phyloP scores from a whole-genome alignment of 2,113 vertebrate genomes.

The Xyrauchen texanus region DNA sequence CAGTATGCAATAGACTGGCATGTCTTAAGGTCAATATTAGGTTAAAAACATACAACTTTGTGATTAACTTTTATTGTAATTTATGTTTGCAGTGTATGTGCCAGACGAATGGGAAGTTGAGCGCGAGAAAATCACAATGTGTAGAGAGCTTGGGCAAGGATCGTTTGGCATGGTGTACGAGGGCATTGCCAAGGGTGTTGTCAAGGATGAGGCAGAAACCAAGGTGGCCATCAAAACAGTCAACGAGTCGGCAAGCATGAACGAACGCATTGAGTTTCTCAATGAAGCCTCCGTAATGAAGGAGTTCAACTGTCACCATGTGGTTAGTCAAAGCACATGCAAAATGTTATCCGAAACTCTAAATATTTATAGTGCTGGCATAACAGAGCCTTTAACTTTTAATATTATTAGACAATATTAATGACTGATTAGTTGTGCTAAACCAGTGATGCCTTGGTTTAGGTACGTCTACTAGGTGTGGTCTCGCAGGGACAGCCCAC shows the following conservation, averaged over 20 bases:
- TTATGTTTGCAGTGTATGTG: conserved; percentile 82
- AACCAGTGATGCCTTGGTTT: conserved; percentile 29
- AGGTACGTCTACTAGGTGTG: conserved; percentile 95
- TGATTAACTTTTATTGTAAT: not conserved
- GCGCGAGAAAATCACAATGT: conserved; percentile 93
- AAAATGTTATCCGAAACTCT: too few species aligned
- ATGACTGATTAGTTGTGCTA: not conserved
- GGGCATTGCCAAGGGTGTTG: conserved; percentile 92
- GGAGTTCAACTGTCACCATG: conserved; percentile 98
- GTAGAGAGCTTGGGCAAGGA: conserved; percentile 91
- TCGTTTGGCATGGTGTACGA: conserved; percentile 99
- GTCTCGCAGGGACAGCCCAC: conserved; percentile 98
- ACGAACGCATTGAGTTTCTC: conserved; percentile 95
- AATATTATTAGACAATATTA: too few species aligned
- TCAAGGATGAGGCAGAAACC: conserved; percentile 92
- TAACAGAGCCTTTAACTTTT: too few species aligned
- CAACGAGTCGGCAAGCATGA: conserved; percentile 95
- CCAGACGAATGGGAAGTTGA: conserved; percentile 98
- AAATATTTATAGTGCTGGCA: too few species aligned
- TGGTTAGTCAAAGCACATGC: conserved; percentile 75
- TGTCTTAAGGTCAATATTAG: too few species aligned
- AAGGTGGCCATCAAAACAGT: conserved; percentile 95
- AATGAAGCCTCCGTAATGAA: conserved; percentile 99
- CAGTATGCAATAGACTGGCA: too few species aligned
- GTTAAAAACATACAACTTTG: too few species aligned